Percentiles rank a stretch among this genome's conserved stretches.
Conservation (phyloP, 2,113 vertebrate genomes). For the Microcebus lehilahytsara region DNA sequence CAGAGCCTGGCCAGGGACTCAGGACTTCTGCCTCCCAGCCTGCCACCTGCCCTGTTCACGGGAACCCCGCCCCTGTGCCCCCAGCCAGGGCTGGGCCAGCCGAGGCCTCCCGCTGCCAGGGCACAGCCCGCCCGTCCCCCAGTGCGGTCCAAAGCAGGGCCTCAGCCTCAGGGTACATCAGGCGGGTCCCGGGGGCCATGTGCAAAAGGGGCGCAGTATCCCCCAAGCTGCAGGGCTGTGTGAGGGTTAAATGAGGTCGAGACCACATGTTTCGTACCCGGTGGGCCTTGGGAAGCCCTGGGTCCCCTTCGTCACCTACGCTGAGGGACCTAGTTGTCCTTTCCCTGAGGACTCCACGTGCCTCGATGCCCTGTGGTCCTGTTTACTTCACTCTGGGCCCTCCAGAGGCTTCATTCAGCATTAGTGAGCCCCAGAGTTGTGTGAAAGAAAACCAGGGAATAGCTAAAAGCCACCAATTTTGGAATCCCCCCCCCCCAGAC, state of each 20-base stretch:
- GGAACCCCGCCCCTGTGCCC: background rate
- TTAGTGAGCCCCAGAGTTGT: background rate
- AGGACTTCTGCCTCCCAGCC: background rate
- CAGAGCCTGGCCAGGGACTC: background rate
- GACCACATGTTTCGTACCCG: background rate
- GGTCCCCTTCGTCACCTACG: background rate
- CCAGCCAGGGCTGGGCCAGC: background rate
- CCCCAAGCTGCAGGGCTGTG: background rate
- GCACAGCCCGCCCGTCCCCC: fast-evolving
- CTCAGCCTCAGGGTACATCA: background rate
- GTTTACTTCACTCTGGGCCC: background rate
- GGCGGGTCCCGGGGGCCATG: background rate
- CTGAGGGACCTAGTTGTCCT: background rate
- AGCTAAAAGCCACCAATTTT: constrained; percentile 12
- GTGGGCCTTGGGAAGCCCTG: background rate
- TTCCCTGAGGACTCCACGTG: no score
- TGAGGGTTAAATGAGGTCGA: background rate
- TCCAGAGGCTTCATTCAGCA: background rate
- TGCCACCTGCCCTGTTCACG: background rate
- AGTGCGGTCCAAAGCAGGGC: background rate
- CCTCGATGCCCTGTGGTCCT: background rate
- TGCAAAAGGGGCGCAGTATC: background rate
- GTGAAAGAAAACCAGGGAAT: background rate
- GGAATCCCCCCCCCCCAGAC: background rate
- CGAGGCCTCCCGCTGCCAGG: background rate